These are phyloP conservation scores for Cactoblastis cactorum DNA, from an alignment of 2,888 invertebrate species.

Conservation along the genomic window DNA sequence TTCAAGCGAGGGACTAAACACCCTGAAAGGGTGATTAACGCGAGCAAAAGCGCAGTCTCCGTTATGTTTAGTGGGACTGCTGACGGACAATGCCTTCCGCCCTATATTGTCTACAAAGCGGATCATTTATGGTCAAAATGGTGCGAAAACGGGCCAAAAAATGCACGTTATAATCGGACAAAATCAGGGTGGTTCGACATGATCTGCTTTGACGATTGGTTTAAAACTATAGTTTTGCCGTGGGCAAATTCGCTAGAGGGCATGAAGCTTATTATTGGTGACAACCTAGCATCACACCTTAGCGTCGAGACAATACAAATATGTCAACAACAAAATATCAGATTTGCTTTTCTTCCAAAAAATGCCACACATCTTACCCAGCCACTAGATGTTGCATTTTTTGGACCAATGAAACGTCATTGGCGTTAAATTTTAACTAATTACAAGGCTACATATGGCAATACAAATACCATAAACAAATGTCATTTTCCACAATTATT, in stretches of 20 bases:
- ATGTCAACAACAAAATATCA: conserved; percentile 16
- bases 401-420: conserved; percentile 25
- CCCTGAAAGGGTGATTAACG: conserved; percentile 1
- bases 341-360: conserved; percentile 22
- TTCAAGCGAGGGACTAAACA: not conserved
- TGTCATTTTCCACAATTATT: no score
- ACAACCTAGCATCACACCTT: not conserved
- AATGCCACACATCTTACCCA: conserved; percentile 25
- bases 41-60: not conserved
- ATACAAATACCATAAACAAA: no score
- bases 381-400: conserved; percentile 25
- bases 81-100: not conserved
- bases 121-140: not conserved
- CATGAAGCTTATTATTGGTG: not conserved
- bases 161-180: not conserved
- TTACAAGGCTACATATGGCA: no score
- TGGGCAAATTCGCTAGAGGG: not conserved
- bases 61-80: not conserved
- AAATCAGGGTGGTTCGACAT: not conserved
- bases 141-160: not conserved
- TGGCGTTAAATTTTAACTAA: no score
- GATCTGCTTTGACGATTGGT: not conserved
- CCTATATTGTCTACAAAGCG: not conserved
- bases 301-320: not conserved
- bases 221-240: not conserved